A percentile compares a stretch with the other conserved stretches of the same genome.
phyloP scores from a whole-genome alignment of 53 echinoderm and acorn worm genomes.

The Paracentrotus lividus region DNA sequence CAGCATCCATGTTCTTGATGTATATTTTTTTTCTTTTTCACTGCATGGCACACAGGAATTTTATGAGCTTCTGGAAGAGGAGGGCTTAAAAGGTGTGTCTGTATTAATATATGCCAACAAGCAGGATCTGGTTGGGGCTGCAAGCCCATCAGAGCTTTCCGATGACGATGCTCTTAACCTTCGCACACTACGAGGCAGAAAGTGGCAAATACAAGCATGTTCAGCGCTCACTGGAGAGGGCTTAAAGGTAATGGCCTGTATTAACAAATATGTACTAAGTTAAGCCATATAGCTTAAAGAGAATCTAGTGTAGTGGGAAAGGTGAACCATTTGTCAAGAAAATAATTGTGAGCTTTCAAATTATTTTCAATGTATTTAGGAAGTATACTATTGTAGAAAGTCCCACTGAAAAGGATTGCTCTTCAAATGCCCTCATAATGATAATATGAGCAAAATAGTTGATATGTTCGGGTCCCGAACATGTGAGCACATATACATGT shows the following conservation, averaged over 20 bases:
- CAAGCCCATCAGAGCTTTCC: constrained; percentile 70
- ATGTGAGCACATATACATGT: no score
- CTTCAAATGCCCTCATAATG: no score
- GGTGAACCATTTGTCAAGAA: no score
- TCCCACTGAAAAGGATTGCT: no score
- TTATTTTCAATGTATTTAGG: no score
- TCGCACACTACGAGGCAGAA: constrained; percentile 63
- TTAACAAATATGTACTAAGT: no score
- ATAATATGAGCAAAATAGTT: no score
- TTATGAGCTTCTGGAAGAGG: constrained; percentile 43
- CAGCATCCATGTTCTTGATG: not conserved
- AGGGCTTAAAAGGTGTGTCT: constrained; percentile 71
- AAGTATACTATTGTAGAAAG: no score
- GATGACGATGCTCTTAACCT: constrained; percentile 52
- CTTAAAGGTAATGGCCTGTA: constrained; percentile 73
- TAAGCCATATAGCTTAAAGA: no score
- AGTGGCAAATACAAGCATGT: constrained; percentile 85
- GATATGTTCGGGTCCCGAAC: no score
- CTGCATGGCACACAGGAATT: constrained; percentile 19
- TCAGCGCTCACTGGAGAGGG: constrained; percentile 78
- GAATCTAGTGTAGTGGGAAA: no score
- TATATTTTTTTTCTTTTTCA: not conserved
- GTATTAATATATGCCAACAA: constrained; percentile 83
- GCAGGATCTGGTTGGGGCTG: constrained; percentile 75
- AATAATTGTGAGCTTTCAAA: no score